phyloP scores from a whole-genome alignment of 2,888 invertebrate genomes.

The Drosophila pseudotakahashii region DNA sequence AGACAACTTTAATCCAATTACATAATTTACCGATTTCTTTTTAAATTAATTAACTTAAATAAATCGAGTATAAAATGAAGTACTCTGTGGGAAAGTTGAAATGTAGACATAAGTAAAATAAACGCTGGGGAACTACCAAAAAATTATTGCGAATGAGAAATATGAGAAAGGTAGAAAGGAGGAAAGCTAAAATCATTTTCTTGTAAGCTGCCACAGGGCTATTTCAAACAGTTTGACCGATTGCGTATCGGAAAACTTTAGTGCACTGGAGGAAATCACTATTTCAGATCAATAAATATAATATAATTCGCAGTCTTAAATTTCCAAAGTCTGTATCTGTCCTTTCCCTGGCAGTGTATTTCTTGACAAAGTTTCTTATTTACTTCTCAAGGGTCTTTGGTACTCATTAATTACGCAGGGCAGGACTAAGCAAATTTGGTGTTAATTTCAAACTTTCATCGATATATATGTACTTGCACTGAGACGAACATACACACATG shows the following conservation, averaged over 20 bases:
- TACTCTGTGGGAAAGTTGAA: slow-evolving; percentile 54
- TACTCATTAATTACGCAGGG: slow-evolving; percentile 75
- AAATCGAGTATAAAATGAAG: slow-evolving; percentile 61
- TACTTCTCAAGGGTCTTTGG: slow-evolving; percentile 59
- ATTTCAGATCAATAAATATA: background rate
- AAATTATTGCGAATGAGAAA: slow-evolving; percentile 3
- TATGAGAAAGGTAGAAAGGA: slow-evolving; percentile 5
- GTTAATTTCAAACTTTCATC: slow-evolving; percentile 79
- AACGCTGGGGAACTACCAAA: slow-evolving; percentile 48
- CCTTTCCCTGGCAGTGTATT: slow-evolving; percentile 15
- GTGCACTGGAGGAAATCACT: slow-evolving; percentile 14
- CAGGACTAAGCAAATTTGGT: slow-evolving; percentile 59
- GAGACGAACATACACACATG: slow-evolving; percentile 34
- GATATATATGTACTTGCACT: slow-evolving; percentile 50
- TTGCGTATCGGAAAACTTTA: slow-evolving; percentile 55
- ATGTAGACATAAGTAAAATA: slow-evolving; percentile 46
- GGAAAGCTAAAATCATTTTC: slow-evolving; percentile 69
- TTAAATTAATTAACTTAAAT: slow-evolving; percentile 50
- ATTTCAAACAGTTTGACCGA: slow-evolving; percentile 68
- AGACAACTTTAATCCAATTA: slow-evolving; percentile 47
- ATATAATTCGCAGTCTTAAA: no score
- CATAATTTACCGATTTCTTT: slow-evolving; percentile 25
- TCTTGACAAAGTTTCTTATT: slow-evolving; percentile 39
- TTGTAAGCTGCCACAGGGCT: slow-evolving; percentile 64
- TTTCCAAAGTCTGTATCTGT: background rate